Conservation (phyloP, 2,888 invertebrate species). For the Amphipyra tragopoginis region DNA sequence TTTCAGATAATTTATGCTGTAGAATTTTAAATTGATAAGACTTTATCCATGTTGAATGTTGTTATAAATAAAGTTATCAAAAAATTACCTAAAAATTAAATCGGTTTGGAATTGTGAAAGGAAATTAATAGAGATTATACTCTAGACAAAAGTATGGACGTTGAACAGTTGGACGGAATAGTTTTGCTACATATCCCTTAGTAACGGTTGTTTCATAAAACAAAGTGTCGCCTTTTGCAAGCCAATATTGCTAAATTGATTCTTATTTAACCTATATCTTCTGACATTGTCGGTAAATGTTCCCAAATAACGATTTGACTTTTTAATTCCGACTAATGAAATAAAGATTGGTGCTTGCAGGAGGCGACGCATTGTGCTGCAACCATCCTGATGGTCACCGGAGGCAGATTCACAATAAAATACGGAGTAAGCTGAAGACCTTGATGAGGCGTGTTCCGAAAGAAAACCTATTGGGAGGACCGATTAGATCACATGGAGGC, state of each 20-base stretch:
- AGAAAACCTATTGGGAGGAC: constrained; percentile 77
- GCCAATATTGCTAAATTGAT: constrained; percentile 65
- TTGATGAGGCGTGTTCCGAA: constrained; percentile 75
- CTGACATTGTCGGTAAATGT: constrained; percentile 3
- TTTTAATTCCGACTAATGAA: constrained; percentile 51
- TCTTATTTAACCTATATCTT: constrained; percentile 5
- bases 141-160: not conserved
- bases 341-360: constrained; percentile 83
- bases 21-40: too few species aligned
- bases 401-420: constrained; percentile 74
- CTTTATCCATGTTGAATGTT: too few species aligned
- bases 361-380: constrained; percentile 80
- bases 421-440: constrained; percentile 73
- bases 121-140: not conserved
- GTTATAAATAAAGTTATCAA: too few species aligned
- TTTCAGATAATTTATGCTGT: not conserved
- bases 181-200: not conserved
- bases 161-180: not conserved
- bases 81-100: not conserved
- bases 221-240: constrained; percentile 72
- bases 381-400: constrained; percentile 79
- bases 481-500: constrained; percentile 68
- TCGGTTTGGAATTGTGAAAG: not conserved
- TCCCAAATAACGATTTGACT: constrained; percentile 13
- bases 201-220: not conserved